A percentile compares a stretch with the other conserved stretches of the same genome.
Evolutionary conservation across 2,113 vertebrate species (phyloP).

Genomic region (Periophthalmus modestus): DNA sequence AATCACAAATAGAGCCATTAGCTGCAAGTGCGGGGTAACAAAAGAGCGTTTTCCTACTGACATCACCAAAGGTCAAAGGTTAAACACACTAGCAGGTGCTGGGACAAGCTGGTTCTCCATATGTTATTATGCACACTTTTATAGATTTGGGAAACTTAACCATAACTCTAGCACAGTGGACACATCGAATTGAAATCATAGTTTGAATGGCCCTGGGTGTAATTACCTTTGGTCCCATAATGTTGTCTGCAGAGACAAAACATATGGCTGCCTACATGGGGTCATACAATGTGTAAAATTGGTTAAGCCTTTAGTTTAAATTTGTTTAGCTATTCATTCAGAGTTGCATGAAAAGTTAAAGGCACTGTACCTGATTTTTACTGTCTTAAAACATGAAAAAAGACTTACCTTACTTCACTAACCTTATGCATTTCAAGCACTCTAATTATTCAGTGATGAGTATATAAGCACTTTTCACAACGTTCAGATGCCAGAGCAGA

Average conservation of each 20-base stretch:
- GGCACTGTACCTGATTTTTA: too few relatives aligned
- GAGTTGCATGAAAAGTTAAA: too few relatives aligned
- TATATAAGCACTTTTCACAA: too few relatives aligned
- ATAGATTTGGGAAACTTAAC: slow-evolving; percentile 13
- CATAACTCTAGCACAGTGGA: neutral
- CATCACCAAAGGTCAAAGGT: slow-evolving; percentile 55
- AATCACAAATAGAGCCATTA: slow-evolving; percentile 17
- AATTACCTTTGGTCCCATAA: neutral
- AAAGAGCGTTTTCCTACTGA: slow-evolving; percentile 56
- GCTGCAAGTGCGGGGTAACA: slow-evolving; percentile 51
- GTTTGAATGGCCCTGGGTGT: neutral
- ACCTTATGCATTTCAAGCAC: too few relatives aligned
- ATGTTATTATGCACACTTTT: slow-evolving; percentile 36
- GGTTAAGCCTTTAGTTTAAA: neutral
- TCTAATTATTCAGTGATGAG: too few relatives aligned
- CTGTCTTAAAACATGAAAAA: too few relatives aligned
- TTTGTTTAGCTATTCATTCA: too few relatives aligned
- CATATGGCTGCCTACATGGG: neutral
- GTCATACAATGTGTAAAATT: neutral
- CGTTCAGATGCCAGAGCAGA: too few relatives aligned
- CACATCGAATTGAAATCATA: neutral
- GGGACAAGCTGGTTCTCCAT: slow-evolving; percentile 45
- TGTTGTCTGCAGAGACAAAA: neutral
- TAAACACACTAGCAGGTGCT: slow-evolving; percentile 63
- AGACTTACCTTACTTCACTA: too few relatives aligned